Evolutionary conservation across 2,888 invertebrate genomes (phyloP), one percentile per base, ranked within the genome.

Genomic region (Sicus ferrugineus): DNA sequence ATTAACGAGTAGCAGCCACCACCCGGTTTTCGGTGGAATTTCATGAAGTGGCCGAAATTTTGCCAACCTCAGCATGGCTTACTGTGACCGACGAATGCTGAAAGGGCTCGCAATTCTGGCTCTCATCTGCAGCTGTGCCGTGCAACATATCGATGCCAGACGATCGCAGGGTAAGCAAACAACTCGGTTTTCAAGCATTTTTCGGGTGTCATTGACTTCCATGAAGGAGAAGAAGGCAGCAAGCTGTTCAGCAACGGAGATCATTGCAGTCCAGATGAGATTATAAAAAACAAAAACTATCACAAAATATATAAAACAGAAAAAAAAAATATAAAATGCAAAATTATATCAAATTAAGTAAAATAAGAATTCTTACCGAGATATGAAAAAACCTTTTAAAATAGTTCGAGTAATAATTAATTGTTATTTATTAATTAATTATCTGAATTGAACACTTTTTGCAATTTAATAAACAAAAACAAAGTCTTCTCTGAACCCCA

Each of bases 51-150:
- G 72, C 73, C 70, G 63, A 72, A 72, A 67, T 66, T 66, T 62
- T 71, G 64, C 58, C 65, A 75, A 68, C 67, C 63, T 26, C 68
- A 74, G 72, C 70, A 83, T 83, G 83, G 78, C 78, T 70, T 79
- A 77, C 74, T 79, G 77, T 80, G 82, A 82, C 80, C 76, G 80
- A 77, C 80, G 79, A 73, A 79, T 79, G 80, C 73, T 79, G 71
- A 81, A 77, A 71, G 73, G 80, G 70, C 77, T 80, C 73, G 74
- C 72, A 73, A 73, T 59, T 67, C 70, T 73, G 64, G 61, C 54
- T 73, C 67, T 68, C 52, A 62, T 70, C 58, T 72, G 67, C 59
- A 67, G 59, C 34, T 70, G 67, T 63, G 65, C 67, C 71, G 67
- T 78, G 71, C 73, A 72, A 70, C 72, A 73, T 50, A 72, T 70